A percentile compares a stretch with the other conserved stretches of the same genome.
phyloP scores from a whole-genome alignment of 1,140 invertebrate species.

The Bombus huntii region DNA sequence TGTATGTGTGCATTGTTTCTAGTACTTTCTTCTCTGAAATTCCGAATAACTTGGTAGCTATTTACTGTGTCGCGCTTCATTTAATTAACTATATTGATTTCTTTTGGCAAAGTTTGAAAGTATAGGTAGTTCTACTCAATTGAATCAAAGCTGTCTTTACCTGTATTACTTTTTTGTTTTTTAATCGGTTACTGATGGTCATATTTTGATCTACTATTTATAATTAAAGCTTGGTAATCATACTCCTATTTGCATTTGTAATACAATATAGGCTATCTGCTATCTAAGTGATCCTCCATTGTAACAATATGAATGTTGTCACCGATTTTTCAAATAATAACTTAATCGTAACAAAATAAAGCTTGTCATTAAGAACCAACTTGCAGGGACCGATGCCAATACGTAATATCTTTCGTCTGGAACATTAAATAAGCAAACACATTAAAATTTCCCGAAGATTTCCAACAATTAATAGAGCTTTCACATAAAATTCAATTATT shows the following conservation, averaged over 20 bases:
- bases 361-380: conserved; percentile 86
- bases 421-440: conserved; percentile 71
- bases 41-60: background rate
- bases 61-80: background rate
- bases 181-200: background rate
- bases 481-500: background rate
- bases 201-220: conserved; percentile 17
- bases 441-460: background rate
- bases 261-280: conserved; percentile 53
- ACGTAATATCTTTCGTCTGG: conserved; percentile 88
- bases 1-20: conserved; percentile 4
- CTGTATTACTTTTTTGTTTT: conserved; percentile 22
- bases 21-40: background rate
- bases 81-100: background rate
- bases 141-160: conserved; percentile 9
- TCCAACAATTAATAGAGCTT: background rate
- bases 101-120: conserved; percentile 1
- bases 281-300: conserved; percentile 37
- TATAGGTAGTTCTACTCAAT: conserved; percentile 11
- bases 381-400: conserved; percentile 88
- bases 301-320: conserved; percentile 60
- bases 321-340: conserved; percentile 76
- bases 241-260: conserved; percentile 14
- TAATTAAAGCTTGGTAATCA: conserved; percentile 12
- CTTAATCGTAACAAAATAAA: conserved; percentile 85